A percentile compares a stretch with the other conserved stretches of the same genome.
Conservation (phyloP, 2,888 invertebrate species). For the Cacoxenus indagator region DNA sequence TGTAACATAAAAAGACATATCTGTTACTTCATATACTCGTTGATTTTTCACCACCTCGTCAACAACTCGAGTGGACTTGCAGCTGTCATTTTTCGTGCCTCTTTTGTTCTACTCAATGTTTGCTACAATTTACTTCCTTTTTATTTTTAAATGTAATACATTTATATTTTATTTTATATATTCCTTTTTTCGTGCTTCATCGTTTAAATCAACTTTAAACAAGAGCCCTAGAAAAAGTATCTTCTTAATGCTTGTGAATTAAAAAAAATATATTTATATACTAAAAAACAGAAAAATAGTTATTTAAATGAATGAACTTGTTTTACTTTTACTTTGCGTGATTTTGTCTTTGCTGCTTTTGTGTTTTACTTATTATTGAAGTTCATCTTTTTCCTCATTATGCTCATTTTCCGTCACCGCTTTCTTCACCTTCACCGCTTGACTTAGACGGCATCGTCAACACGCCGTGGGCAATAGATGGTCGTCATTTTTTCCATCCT, state of each 20-base stretch:
- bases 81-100: too few relatives aligned
- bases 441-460: too few relatives aligned
- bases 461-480: too few relatives aligned
- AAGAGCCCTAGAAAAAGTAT: conserved; percentile 28
- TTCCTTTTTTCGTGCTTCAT: neutral
- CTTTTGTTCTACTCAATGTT: neutral
- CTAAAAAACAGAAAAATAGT: conserved; percentile 17
- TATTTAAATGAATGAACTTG: conserved; percentile 22
- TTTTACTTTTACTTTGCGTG: conserved; percentile 20
- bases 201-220: conserved; percentile 19
- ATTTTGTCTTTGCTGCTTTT: conserved; percentile 40
- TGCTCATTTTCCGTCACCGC: too few relatives aligned
- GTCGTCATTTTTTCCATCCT: too few relatives aligned
- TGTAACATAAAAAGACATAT: conserved; percentile 22
- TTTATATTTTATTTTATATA: conserved; percentile 33
- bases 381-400: too few relatives aligned
- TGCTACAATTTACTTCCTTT: conserved; percentile 25
- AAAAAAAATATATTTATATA: conserved; percentile 36
- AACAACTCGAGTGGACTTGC: too few relatives aligned
- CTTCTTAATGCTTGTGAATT: conserved; percentile 22
- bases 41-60: neutral
- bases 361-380: too few relatives aligned
- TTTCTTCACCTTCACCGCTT: too few relatives aligned
- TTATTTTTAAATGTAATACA: conserved; percentile 36
- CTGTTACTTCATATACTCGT: conserved; percentile 16